Conservation (phyloP, 2,797 vertebrate genomes). For the Halcyon leucocephala region DNA sequence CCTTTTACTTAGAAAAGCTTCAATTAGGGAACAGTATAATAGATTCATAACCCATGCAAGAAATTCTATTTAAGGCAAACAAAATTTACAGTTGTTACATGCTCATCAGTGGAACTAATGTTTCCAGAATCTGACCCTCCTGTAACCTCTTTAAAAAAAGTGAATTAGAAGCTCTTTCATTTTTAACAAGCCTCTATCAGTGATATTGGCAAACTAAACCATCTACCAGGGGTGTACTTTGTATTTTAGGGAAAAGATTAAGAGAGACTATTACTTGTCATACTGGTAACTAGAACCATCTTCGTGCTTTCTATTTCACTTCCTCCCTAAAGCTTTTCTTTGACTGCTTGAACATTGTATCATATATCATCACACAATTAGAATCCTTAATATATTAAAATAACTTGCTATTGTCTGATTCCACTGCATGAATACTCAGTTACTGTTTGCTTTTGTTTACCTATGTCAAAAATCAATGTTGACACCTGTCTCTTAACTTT, state of each 20-base stretch:
- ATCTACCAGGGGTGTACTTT: not conserved
- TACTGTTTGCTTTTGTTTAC: not conserved
- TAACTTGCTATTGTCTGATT: not conserved
- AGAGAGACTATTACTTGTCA: not conserved
- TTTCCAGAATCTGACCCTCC: not conserved
- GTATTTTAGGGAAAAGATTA: not conserved
- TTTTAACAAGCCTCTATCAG: not conserved
- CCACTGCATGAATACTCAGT: not conserved
- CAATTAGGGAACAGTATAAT: not conserved
- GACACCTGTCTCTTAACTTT: not conserved
- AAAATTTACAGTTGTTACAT: not conserved
- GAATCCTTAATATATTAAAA: not conserved
- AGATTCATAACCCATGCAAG: not conserved
- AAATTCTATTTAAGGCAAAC: not conserved
- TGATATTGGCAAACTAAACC: not conserved
- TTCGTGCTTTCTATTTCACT: not conserved
- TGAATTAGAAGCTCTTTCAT: not conserved
- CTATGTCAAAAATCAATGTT: not conserved
- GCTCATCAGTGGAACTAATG: not conserved
- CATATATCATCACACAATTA: not conserved
- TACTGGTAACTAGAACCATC: not conserved
- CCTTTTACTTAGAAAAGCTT: not conserved
- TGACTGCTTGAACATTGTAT: not conserved
- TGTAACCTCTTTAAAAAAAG: not conserved
- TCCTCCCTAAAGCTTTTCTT: not conserved